Evolutionary conservation across 2,113 vertebrate genomes (phyloP), one percentile per base, ranked within the genome.

Genomic region (Myxocyprinus asiaticus): DNA sequence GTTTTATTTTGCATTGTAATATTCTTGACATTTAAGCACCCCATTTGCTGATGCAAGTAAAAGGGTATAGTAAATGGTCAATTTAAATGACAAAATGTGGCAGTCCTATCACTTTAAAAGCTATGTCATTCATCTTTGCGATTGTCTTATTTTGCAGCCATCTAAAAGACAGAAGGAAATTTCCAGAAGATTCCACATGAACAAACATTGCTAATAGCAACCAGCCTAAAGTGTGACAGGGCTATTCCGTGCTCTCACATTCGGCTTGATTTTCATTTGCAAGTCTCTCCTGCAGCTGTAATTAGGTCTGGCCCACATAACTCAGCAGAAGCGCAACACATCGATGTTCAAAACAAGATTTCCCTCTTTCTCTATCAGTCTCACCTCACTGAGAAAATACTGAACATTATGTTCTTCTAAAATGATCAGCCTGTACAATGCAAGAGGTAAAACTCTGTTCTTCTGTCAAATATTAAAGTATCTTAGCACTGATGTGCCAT

Each of bases 301-400:
- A 91, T 91, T 89, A 88, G 76, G 75, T 82, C 76, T 84, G 86
- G 85, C 86, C 86, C 82, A 79, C 72, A 81, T 87, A 85, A 64
- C 82, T 85, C 69, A 81, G 22, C 22, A 33, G 22, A 33, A 33
- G 3, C 22, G 22, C 81, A 79, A 84, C 9, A 15, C 67, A 59
- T 33, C 22, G 71, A 74, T 73, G 67, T 43, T 78, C 53, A 62
- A 73, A 50, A 50, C 14, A 12, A 14, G 43, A 69, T 61, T 11
- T 78, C 22, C 22, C 22, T 33, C 22, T 33, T 75, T 9, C 63
- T n/a, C n/a, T n/a, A n/a, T n/a, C n/a, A n/a, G n/a, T n/a, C n/a
- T 43, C 68, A 42, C 64, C 42, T 10, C 15, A 10, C 6, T 9
- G 43, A 71, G 14, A 17, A 58, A 55, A 15, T 0, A 58, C 51